Evolutionary conservation across 2,113 vertebrate genomes (phyloP).

Genomic region (Porphyrio hochstetteri): DNA sequence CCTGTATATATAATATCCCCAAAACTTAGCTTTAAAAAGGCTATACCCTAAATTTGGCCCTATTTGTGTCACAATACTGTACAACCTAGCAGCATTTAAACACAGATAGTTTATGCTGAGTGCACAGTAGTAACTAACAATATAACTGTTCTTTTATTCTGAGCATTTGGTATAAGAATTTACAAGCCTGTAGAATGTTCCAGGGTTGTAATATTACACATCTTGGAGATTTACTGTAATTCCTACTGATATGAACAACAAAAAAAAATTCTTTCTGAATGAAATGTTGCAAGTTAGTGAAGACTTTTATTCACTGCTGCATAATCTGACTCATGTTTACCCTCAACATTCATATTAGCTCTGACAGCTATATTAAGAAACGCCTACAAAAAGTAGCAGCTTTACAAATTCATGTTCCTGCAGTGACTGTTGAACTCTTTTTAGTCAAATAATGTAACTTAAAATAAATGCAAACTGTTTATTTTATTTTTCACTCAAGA

Average conservation of each 20-base stretch:
- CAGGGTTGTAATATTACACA: background rate
- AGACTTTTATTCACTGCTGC: background rate
- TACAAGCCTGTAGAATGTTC: background rate
- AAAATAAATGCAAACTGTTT: background rate
- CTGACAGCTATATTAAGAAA: background rate
- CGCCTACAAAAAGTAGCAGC: background rate
- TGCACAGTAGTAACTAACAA: background rate
- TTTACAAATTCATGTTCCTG: background rate
- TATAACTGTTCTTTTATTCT: background rate
- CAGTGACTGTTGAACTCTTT: background rate
- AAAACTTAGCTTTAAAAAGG: background rate
- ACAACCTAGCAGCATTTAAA: background rate
- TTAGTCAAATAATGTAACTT: background rate
- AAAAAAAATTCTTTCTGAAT: conserved; percentile 9
- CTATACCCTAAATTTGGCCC: background rate
- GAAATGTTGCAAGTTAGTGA: background rate
- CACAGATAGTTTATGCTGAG: background rate
- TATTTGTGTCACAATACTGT: background rate
- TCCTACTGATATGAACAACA: background rate
- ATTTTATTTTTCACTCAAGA: background rate
- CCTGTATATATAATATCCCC: background rate
- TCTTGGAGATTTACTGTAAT: background rate
- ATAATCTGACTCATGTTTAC: background rate
- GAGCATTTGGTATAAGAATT: background rate
- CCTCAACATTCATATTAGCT: background rate